Percentiles rank a stretch among this genome's conserved stretches.
Evolutionary conservation across 2,113 vertebrate species (phyloP).

Genomic region (Ageneiosus marmoratus): DNA sequence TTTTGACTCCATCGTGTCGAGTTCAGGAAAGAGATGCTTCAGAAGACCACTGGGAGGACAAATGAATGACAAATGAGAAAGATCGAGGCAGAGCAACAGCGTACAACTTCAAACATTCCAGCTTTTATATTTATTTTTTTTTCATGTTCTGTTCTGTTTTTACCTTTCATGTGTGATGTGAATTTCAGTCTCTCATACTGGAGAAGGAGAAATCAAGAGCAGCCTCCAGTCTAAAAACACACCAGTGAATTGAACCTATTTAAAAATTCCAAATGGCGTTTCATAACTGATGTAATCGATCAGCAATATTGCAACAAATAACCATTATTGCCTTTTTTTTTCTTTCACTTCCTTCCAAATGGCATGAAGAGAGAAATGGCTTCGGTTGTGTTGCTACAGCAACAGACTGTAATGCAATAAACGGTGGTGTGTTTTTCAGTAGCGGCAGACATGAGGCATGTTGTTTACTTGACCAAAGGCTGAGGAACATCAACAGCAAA

Average conservation of each 20-base stretch:
- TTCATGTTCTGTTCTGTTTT: not conserved
- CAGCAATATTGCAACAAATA: conserved; percentile 9
- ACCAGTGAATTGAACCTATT: not conserved
- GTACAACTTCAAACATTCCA: not conserved
- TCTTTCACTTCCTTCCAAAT: not conserved
- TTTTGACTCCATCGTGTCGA: not conserved
- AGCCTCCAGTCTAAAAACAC: not conserved
- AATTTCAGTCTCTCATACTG: not conserved
- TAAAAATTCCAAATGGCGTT: not conserved
- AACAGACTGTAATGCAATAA: conserved; percentile 9
- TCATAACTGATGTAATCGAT: conserved; percentile 12
- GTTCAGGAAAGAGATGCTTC: not conserved
- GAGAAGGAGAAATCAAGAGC: not conserved
- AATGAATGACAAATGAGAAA: conserved; percentile 13
- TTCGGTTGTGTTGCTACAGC: conserved; percentile 19
- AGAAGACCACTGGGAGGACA: conserved; percentile 11
- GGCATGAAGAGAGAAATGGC: not conserved
- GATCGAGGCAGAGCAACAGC: not conserved
- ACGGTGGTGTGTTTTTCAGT: not conserved
- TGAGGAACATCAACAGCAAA: not conserved
- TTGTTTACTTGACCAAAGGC: not conserved
- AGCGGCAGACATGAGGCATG: not conserved
- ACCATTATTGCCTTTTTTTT: not conserved
- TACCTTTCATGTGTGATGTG: not conserved
- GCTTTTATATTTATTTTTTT: too few species aligned